Evolutionary conservation across 2,113 vertebrate species (phyloP), one percentile per base, ranked within the genome.

Genomic region (Bambusicola thoracicus): DNA sequence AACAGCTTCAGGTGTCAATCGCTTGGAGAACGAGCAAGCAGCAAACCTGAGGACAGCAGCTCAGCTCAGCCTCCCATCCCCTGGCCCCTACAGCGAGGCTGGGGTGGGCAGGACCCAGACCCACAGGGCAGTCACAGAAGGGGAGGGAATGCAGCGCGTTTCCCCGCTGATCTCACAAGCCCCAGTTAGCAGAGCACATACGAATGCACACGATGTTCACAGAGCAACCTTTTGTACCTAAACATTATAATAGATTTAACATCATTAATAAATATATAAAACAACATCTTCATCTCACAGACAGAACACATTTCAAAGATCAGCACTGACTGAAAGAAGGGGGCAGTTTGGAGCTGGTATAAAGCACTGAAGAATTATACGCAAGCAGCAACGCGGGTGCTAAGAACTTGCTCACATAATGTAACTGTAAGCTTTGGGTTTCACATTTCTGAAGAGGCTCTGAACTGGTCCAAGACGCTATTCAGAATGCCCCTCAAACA

Each of bases 231-330:
- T 66, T 65, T 56, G 88, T 78, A 70, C 73, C 85, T 83, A 81
- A 92, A 43, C 25, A 72, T 72, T 43, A 56, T 19, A 83, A 85
- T 16, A 94, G 83, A 83, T 92, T 83, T 58, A 90, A 95, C 85
- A 56, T 86, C 68, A 74, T 95, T 90, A 96, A 96, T 96, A 96
- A 96, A 96, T 95, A 96, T 81, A 77, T 92, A 93, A 93, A 95
- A 49, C 78, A 77, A 89, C 80, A 74, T 34, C n/a, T 46, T 78
- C 67, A 86, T 93, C 56, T 93, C 93, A 95, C 95, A 51, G 90
- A 95, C 85, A 81, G 90, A 92, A 83, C 91, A 80, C 79, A 3
- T 93, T 80, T 80, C 67, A 46, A 87, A 94, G 27, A 49, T 77
- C 40, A n/a, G 91, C 62, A 25, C n/a, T 81, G 85, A 77, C 85